These are phyloP conservation scores for Acheta domesticus DNA, from an alignment of 2,888 invertebrate genomes.

Conservation along the genomic window DNA sequence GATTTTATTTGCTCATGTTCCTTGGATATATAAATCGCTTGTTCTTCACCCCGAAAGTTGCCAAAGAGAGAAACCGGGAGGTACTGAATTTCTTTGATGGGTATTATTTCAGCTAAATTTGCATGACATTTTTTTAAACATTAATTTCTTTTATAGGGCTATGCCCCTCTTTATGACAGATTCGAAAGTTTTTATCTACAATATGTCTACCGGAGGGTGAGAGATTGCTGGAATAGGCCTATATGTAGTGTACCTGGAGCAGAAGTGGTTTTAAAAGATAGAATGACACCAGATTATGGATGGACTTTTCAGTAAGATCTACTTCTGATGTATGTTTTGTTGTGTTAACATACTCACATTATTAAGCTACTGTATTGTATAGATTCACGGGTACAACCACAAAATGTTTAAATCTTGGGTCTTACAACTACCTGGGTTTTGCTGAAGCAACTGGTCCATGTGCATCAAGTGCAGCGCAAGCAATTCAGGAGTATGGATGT, in stretches of 20 bases:
- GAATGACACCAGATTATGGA: conserved; percentile 79
- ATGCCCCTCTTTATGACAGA: conserved; percentile 75
- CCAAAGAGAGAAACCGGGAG: conserved; percentile 73
- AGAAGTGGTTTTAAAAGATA: conserved; percentile 77
- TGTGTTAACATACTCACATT: neutral
- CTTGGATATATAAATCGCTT: conserved; percentile 91
- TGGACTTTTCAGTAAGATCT: conserved; percentile 84
- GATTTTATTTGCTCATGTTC: conserved; percentile 88
- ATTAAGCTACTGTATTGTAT: neutral
- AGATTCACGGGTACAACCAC: conserved; percentile 76
- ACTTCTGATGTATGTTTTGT: conserved; percentile 19
- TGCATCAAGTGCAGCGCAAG: conserved; percentile 67
- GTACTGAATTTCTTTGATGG: conserved; percentile 47
- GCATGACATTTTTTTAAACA: too few relatives aligned
- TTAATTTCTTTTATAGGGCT: conserved; percentile 57
- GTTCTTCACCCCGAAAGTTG: conserved; percentile 76
- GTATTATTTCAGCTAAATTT: neutral
- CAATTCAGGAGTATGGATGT: conserved; percentile 69
- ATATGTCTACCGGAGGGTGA: conserved; percentile 87
- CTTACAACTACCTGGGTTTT: conserved; percentile 98
- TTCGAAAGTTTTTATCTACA: conserved; percentile 88
- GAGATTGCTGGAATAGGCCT: conserved; percentile 94
- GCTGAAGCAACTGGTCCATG: conserved; percentile 77
- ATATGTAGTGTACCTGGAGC: conserved; percentile 92
- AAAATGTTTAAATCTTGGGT: conserved; percentile 89